Base-by-base conservation (phyloP, 2,113 vertebrate genomes). In the Accipiter virgatus region DNA sequence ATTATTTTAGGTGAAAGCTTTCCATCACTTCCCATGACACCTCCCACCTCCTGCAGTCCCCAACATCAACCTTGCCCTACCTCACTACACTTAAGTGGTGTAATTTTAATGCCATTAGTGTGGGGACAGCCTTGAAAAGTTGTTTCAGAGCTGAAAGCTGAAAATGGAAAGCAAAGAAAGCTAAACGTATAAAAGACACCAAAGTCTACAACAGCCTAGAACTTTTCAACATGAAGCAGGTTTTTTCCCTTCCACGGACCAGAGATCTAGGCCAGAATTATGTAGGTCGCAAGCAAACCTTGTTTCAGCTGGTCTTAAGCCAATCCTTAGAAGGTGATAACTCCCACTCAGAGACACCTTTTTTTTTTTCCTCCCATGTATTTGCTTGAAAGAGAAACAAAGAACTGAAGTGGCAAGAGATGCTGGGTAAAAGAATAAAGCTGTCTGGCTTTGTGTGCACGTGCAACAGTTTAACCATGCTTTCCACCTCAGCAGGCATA, bases 241-340 rank as follows among this genome's bases (percentile, higher is more conserved):
- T 8, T 47, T 89, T 67, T 95, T 78, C 32, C 32, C 9, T 77
- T 53, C 70, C 38, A 8, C 7, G 27, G 72, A 20, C 36, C 47
- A 83, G 67, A 95, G 66, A 95, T 85, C 58, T 81, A 77, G 95
- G 74, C 58, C 67, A 86, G 74, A 81, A 77, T 66, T 86, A 95
- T 40, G 38, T 52, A 94, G 74, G 62, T 71, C 5, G 2, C 78
- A 86, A 71, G 47, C 27, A 75, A 95, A 81, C 79, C 55, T 86
- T 52, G 11, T 77, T 94, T 94, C 81, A 87, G 72, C 55, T 88
- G 62, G 42, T 95, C 81, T 88, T 77, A 80, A 88, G 32, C 67
- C 78, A 93, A 10, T 66, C 25, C 45, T 86, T 62, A 59, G 81
- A 91, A 90, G 59, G 79, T 87, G 74, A 25, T 66, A 93, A 93